A percentile compares a stretch with the other conserved stretches of the same genome.
Evolutionary conservation across 2,888 invertebrate genomes (phyloP).

Genomic region (Ormyrus pomaceus): DNA sequence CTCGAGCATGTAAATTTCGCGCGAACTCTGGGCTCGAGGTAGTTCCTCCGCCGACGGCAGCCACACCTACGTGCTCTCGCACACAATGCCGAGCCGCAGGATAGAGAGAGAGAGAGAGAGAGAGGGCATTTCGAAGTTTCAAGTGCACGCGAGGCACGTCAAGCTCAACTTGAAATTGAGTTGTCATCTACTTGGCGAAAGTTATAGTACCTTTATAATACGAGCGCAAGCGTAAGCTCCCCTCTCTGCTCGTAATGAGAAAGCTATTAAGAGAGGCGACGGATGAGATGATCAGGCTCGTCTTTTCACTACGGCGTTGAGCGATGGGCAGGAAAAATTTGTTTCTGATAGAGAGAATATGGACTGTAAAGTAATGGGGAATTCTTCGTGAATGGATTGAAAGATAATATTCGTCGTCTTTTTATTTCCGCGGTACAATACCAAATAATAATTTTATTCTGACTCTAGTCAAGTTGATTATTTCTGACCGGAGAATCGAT

Average conservation of each 20-base stretch:
- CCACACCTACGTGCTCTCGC: not conserved
- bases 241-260: constrained; percentile 64
- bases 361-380: too few relatives aligned
- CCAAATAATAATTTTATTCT: too few relatives aligned
- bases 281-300: not conserved
- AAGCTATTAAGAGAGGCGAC: constrained; percentile 65
- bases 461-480: too few relatives aligned
- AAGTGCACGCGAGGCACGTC: constrained; percentile 73
- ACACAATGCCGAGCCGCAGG: not conserved
- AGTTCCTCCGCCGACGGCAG: not conserved
- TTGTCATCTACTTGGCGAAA: constrained; percentile 72
- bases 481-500: too few relatives aligned
- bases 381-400: too few relatives aligned
- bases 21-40: not conserved
- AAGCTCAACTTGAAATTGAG: constrained; percentile 74
- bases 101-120: constrained; percentile 32
- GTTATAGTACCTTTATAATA: constrained; percentile 72
- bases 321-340: too few relatives aligned
- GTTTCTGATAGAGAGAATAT: too few relatives aligned
- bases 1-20: constrained; percentile 41
- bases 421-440: too few relatives aligned
- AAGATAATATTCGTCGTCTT: too few relatives aligned
- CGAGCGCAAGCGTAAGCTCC: constrained; percentile 42
- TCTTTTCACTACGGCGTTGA: too few relatives aligned
- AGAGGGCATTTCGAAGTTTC: constrained; percentile 63